A percentile compares a stretch with the other conserved stretches of the same genome.
phyloP scores from a whole-genome alignment of 92 coral and sea anemone species.

The Phenganax marumi region DNA sequence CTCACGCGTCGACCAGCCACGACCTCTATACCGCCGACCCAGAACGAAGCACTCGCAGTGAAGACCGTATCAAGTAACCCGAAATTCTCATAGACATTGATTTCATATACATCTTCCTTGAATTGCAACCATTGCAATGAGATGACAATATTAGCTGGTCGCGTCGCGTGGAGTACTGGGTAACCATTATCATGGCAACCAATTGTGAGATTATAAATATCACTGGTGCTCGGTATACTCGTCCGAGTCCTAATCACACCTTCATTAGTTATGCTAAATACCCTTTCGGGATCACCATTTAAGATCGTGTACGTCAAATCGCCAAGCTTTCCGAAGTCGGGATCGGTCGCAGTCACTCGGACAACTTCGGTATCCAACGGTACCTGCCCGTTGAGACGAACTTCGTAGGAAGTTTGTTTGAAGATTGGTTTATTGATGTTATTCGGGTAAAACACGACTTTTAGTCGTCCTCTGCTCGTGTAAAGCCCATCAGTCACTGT shows the following conservation, averaged over 20 bases:
- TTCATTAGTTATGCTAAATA: neutral
- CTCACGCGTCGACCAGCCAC: conserved; percentile 31
- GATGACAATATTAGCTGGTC: conserved; percentile 24
- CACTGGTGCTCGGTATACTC: neutral
- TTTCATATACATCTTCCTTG: conserved; percentile 29
- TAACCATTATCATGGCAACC: conserved; percentile 35
- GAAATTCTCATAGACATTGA: conserved; percentile 11
- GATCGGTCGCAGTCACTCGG: conserved; percentile 30
- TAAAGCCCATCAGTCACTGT: conserved; percentile 25
- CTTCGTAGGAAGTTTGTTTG: conserved; percentile 13
- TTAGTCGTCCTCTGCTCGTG: conserved; percentile 10
- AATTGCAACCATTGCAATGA: conserved; percentile 28
- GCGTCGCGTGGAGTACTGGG: conserved; percentile 34
- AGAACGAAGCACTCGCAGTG: conserved; percentile 18
- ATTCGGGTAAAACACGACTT: conserved; percentile 22
- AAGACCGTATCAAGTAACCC: neutral
- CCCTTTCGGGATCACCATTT: conserved; percentile 16
- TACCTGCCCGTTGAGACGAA: conserved; percentile 43
- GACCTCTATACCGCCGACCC: conserved; percentile 32
- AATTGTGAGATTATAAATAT: conserved; percentile 31
- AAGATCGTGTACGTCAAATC: conserved; percentile 22
- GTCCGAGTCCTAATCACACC: conserved; percentile 3
- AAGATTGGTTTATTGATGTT: conserved; percentile 30
- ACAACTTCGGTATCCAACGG: conserved; percentile 29
- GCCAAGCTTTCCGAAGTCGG: conserved; percentile 44